phyloP scores from a whole-genome alignment of 2,888 invertebrate genomes.

The Pristionchus fissidentatus region DNA sequence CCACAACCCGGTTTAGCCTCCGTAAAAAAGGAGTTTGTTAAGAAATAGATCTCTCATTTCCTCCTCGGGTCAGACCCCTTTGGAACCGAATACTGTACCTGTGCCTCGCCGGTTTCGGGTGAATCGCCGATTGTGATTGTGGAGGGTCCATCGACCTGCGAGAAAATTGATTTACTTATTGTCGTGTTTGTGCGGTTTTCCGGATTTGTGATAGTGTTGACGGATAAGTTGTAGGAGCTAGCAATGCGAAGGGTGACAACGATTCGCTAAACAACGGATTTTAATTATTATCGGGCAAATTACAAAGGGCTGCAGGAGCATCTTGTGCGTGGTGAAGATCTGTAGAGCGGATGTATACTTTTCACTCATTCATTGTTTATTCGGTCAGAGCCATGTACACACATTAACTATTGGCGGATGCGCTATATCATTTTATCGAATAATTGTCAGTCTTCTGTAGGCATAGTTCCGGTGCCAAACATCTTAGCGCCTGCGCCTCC shows the following conservation, averaged over 20 bases:
- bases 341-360: not conserved
- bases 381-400: too few relatives aligned
- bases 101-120: conserved; percentile 4
- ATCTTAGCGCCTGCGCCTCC: too few relatives aligned
- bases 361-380: too few relatives aligned
- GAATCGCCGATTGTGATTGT: not conserved
- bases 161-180: not conserved
- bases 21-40: too few relatives aligned
- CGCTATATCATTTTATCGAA: too few relatives aligned
- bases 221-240: conserved; percentile 11
- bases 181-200: not conserved
- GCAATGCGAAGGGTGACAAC: not conserved
- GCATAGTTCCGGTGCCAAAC: too few relatives aligned
- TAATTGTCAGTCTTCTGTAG: too few relatives aligned
- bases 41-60: too few relatives aligned
- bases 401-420: too few relatives aligned
- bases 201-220: not conserved
- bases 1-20: too few relatives aligned
- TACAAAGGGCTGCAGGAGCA: conserved; percentile 23
- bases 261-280: not conserved
- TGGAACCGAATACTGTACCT: conserved; percentile 1
- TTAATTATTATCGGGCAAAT: not conserved
- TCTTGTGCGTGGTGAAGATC: not conserved
- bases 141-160: conserved; percentile 29
- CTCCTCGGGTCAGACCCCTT: not conserved